phyloP scores from a whole-genome alignment of 2,888 invertebrate genomes.

The Scaptomyza polygonia region DNA sequence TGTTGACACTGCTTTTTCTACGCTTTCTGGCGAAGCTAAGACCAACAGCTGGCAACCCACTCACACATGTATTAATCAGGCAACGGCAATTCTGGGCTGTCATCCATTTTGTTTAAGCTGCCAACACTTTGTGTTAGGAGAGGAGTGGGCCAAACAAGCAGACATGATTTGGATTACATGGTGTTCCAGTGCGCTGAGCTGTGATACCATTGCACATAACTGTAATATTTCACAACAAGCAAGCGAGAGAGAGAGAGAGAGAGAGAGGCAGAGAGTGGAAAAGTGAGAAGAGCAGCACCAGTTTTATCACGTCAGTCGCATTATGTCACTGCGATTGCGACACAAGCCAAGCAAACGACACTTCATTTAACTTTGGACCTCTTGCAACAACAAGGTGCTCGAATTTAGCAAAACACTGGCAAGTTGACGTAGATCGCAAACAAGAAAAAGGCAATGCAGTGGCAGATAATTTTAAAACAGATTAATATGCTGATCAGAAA shows the following conservation, averaged over 20 bases:
- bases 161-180: conserved; percentile 17
- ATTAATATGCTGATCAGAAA: neutral
- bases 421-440: neutral
- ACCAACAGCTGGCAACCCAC: conserved; percentile 11
- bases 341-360: conserved; percentile 28
- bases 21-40: conserved; percentile 32
- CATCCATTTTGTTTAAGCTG: conserved; percentile 46
- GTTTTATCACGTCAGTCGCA: conserved; percentile 53
- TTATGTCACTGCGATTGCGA: conserved; percentile 45
- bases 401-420: conserved; percentile 19
- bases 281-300: neutral
- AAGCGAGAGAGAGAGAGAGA: too few species aligned
- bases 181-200: conserved; percentile 25
- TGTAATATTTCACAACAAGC: conserved; percentile 40
- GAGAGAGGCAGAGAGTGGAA: neutral
- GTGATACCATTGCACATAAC: conserved; percentile 42
- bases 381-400: neutral
- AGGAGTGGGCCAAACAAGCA: conserved; percentile 1
- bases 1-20: conserved; percentile 19
- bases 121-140: conserved; percentile 34
- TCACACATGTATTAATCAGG: conserved; percentile 54
- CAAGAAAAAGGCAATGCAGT: neutral
- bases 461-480: neutral
- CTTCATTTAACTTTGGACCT: conserved; percentile 38
- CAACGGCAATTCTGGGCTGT: neutral